phyloP scores from a whole-genome alignment of 2,797 vertebrate species.

The Malacoctenus gilli region DNA sequence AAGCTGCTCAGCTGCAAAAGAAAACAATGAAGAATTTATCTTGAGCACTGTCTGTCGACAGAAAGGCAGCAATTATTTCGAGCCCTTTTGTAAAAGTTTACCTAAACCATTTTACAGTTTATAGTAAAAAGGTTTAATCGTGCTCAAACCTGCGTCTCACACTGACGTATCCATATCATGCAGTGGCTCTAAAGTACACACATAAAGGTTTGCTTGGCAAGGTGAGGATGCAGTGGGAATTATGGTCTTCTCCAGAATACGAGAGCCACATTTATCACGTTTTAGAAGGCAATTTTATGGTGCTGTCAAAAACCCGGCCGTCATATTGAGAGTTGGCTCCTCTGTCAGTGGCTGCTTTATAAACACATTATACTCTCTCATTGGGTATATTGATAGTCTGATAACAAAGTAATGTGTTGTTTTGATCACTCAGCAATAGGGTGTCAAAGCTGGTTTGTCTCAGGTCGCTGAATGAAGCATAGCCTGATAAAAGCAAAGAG shows the following conservation, averaged over 20 bases:
- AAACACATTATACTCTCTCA: slow-evolving; percentile 40
- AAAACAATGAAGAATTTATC: slow-evolving; percentile 16
- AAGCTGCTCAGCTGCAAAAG: background rate
- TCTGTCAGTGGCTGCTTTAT: slow-evolving; percentile 26
- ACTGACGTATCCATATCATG: slow-evolving; percentile 25
- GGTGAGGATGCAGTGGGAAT: slow-evolving; percentile 33
- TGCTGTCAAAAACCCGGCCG: slow-evolving; percentile 53
- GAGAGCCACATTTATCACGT: slow-evolving; percentile 51
- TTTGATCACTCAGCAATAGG: slow-evolving; percentile 57
- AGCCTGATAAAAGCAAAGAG: slow-evolving; percentile 27
- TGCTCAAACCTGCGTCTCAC: slow-evolving; percentile 3
- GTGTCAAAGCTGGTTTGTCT: slow-evolving; percentile 57
- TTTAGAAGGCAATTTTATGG: slow-evolving; percentile 52
- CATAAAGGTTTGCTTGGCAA: slow-evolving; percentile 29
- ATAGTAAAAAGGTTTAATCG: slow-evolving; percentile 18
- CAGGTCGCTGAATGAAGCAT: slow-evolving; percentile 47
- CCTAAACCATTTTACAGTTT: slow-evolving; percentile 9
- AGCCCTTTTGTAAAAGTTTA: slow-evolving; percentile 13
- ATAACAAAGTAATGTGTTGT: slow-evolving; percentile 44
- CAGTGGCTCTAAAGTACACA: slow-evolving; percentile 7
- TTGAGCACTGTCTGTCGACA: slow-evolving; percentile 5
- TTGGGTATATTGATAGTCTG: slow-evolving; percentile 36
- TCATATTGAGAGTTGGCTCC: slow-evolving; percentile 28
- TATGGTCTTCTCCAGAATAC: slow-evolving; percentile 30
- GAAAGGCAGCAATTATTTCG: slow-evolving; percentile 4